Evolutionary conservation across 2,888 invertebrate species (phyloP).

Genomic region (Trissolcus brochymenae): DNA sequence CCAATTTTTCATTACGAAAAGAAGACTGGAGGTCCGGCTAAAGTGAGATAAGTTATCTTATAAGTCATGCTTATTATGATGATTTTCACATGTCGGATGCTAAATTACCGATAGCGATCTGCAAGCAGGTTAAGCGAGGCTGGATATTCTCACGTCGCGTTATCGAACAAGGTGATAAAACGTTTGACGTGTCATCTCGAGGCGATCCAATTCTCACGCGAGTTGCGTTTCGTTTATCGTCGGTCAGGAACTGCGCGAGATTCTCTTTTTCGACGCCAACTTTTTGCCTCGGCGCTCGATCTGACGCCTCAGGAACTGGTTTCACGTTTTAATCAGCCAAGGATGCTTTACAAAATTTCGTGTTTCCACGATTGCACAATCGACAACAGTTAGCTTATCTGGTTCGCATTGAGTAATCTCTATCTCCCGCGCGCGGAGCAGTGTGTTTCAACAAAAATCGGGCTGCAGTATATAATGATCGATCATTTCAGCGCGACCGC

Average conservation of each 20-base stretch:
- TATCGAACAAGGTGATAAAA: constrained; percentile 56
- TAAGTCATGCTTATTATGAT: constrained; percentile 37
- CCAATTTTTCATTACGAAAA: too few species aligned
- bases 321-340: constrained; percentile 9
- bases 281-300: constrained; percentile 18
- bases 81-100: constrained; percentile 49
- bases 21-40: too few species aligned
- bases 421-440: neutral
- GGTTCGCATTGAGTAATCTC: constrained; percentile 12
- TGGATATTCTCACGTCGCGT: constrained; percentile 55
- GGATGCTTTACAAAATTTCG: constrained; percentile 22
- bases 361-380: constrained; percentile 27
- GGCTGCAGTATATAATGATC: constrained; percentile 6
- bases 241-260: neutral
- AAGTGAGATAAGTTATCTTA: neutral
- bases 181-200: constrained; percentile 58
- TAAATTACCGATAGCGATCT: constrained; percentile 53
- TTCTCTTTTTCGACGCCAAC: neutral
- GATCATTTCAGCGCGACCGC: constrained; percentile 10
- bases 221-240: constrained; percentile 22
- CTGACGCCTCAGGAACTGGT: constrained; percentile 17
- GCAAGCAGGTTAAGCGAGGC: constrained; percentile 49
- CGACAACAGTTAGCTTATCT: constrained; percentile 24
- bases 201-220: constrained; percentile 58
- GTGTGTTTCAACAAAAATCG: constrained; percentile 11